Conservation (phyloP, 2,888 invertebrate species). For the Cosmia pyralina region DNA sequence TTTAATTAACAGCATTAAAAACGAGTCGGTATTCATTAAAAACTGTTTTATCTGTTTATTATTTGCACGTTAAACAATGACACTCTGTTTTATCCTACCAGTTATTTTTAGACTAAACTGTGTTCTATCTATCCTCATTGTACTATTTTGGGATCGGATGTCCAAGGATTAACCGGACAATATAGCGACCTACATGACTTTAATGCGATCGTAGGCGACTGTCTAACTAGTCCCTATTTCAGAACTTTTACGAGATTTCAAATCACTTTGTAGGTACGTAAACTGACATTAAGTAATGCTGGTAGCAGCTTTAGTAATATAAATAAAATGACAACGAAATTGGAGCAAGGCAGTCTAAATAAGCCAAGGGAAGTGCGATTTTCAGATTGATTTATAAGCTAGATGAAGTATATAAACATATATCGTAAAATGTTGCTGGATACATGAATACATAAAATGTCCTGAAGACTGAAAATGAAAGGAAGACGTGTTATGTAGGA, state of each 20-base stretch:
- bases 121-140: conserved; percentile 57
- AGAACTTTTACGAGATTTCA: conserved; percentile 39
- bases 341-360: conserved; percentile 47
- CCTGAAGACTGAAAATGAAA: not conserved
- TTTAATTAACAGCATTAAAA: not conserved
- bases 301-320: conserved; percentile 25
- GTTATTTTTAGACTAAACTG: conserved; percentile 44
- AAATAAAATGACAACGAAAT: conserved; percentile 48
- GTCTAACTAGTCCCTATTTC: conserved; percentile 37
- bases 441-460: not conserved
- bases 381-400: conserved; percentile 27
- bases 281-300: conserved; percentile 16
- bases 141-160: conserved; percentile 57
- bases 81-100: conserved; percentile 36
- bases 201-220: conserved; percentile 52
- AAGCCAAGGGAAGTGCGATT: conserved; percentile 30
- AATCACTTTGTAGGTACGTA: conserved; percentile 14
- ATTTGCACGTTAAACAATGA: conserved; percentile 40
- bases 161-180: conserved; percentile 59
- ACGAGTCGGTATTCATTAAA: conserved; percentile 9
- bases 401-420: conserved; percentile 12
- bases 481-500: not conserved
- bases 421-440: not conserved
- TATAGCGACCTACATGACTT: conserved; percentile 44
- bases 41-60: conserved; percentile 15